Conservation (phyloP, 2,888 invertebrate genomes). For the Heteromyza rotundicornis region DNA sequence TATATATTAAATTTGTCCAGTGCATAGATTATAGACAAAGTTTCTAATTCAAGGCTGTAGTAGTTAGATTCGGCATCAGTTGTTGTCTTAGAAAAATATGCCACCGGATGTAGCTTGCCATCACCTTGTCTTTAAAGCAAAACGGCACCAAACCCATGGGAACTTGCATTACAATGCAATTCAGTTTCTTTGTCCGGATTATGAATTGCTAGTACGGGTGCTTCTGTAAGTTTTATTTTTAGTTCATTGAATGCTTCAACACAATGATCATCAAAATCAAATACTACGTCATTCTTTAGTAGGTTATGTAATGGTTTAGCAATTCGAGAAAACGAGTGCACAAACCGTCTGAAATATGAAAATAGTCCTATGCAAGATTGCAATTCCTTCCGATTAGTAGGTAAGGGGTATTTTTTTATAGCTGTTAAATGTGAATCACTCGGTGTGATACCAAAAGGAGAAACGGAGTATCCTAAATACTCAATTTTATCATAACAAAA, state of each 20-base stretch:
- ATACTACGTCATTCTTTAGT: slow-evolving; percentile 5
- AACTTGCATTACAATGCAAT: slow-evolving; percentile 9
- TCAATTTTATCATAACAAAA: slow-evolving; percentile 13
- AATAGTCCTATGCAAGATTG: slow-evolving; percentile 19
- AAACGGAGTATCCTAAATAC: too few relatives aligned
- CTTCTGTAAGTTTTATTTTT: background rate
- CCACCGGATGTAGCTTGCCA: background rate
- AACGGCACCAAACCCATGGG: background rate
- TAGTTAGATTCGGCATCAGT: slow-evolving; percentile 1
- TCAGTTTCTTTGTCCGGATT: background rate
- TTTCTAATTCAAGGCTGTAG: slow-evolving; percentile 5
- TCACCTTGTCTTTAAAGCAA: background rate
- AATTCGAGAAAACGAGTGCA: slow-evolving; percentile 14
- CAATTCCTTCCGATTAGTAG: slow-evolving; percentile 9
- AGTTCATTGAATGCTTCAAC: background rate
- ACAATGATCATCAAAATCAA: slow-evolving; percentile 1
- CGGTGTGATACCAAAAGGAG: slow-evolving; percentile 13
- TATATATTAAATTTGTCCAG: background rate
- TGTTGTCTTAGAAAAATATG: slow-evolving; percentile 6
- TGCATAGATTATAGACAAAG: slow-evolving; percentile 8
- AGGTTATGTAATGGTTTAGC: slow-evolving; percentile 14
- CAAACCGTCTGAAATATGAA: slow-evolving; percentile 19
- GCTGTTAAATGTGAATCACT: background rate
- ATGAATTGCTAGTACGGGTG: background rate
- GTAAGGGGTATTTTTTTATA: background rate